Percentiles rank a stretch among this genome's conserved stretches.
phyloP scores from a whole-genome alignment of 2,888 invertebrate genomes.

The Cenopis cana region DNA sequence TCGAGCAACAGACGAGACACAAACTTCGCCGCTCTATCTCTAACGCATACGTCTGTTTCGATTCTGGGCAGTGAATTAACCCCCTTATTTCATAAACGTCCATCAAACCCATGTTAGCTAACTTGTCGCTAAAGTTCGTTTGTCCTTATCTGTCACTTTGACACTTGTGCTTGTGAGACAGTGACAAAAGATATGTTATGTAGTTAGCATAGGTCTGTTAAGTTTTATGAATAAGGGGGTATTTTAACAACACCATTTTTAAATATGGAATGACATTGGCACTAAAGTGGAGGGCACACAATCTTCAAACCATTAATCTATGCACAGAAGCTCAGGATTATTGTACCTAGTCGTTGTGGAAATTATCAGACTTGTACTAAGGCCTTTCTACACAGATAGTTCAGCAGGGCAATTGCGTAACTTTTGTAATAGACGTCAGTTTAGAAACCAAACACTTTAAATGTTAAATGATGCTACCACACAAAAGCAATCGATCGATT shows the following conservation, averaged over 20 bases:
- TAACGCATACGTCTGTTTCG: slow-evolving; percentile 6
- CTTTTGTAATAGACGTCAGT: neutral
- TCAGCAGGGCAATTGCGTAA: neutral
- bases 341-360: slow-evolving; percentile 54
- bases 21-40: neutral
- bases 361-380: slow-evolving; percentile 45
- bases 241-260: slow-evolving; percentile 25
- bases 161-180: too few species aligned
- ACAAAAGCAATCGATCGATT: too few species aligned
- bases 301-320: slow-evolving; percentile 53
- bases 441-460: too few species aligned
- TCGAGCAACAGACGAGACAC: neutral
- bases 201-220: too few species aligned
- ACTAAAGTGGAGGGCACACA: slow-evolving; percentile 79
- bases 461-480: too few species aligned
- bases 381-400: slow-evolving; percentile 28
- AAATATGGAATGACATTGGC: slow-evolving; percentile 72
- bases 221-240: too few species aligned
- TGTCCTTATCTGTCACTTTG: too few species aligned
- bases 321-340: slow-evolving; percentile 54
- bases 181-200: too few species aligned
- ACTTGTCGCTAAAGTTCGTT: too few species aligned
- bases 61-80: slow-evolving; percentile 9
- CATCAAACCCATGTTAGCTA: too few species aligned
- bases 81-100: too few species aligned